A percentile compares a stretch with the other conserved stretches of the same genome.
Evolutionary conservation across 2,797 vertebrate genomes (phyloP).

Genomic region (Etheostoma perlongum): DNA sequence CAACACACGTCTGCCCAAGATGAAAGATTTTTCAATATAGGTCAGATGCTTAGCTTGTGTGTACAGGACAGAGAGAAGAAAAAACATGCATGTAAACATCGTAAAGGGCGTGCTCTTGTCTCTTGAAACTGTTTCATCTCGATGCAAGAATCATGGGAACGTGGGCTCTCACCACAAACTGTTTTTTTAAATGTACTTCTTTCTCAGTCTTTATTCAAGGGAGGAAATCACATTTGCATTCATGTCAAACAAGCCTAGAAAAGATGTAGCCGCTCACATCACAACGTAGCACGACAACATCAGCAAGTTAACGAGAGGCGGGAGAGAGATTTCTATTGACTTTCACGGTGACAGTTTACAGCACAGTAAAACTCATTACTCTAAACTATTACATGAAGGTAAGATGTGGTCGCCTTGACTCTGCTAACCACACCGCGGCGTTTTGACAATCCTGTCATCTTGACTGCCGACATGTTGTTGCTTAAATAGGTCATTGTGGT

Average conservation of each 20-base stretch:
- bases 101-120: conserved; percentile 38
- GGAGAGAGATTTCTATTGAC: conserved; percentile 42
- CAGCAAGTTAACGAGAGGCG: conserved; percentile 57
- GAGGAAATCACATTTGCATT: conserved; percentile 60
- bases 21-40: conserved; percentile 77
- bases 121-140: conserved; percentile 68
- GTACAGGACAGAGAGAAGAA: conserved; percentile 41
- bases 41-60: conserved; percentile 70
- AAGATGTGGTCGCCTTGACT: conserved; percentile 66
- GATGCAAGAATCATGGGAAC: conserved; percentile 45
- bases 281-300: conserved; percentile 33
- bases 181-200: conserved; percentile 36
- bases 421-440: conserved; percentile 65
- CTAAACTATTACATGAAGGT: conserved; percentile 67
- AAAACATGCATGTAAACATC: conserved; percentile 53
- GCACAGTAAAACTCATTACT: conserved; percentile 68
- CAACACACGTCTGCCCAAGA: conserved; percentile 71
- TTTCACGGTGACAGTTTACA: conserved; percentile 66
- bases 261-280: conserved; percentile 49
- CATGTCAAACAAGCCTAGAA: conserved; percentile 37
- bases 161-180: conserved; percentile 46
- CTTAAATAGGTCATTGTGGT: conserved; percentile 80
- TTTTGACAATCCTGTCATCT: conserved; percentile 78
- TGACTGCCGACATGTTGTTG: conserved; percentile 68
- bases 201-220: conserved; percentile 35